Base-by-base conservation (phyloP, 2,888 invertebrate species). In the Imbricaverruca yamaguchii region DNA sequence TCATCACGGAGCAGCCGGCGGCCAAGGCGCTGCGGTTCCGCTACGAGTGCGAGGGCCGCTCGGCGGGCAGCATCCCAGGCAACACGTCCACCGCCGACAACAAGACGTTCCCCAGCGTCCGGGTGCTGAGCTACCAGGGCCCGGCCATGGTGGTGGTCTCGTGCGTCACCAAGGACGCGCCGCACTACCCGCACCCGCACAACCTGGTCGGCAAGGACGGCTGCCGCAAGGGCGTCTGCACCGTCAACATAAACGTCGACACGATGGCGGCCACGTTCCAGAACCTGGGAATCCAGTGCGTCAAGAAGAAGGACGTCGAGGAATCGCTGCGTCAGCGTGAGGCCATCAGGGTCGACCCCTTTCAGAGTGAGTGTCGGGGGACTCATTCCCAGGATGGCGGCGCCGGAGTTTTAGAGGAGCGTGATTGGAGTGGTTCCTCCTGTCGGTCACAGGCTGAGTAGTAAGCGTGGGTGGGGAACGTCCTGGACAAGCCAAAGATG, bases 41-140 rank as follows among this genome's bases (percentile, higher is more conserved):
- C 12, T 98, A 98, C 88, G 95, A 96, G 87, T 98, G 97, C 89
- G 98, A 98, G 88, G 97, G 97, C 10, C 91, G 97, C 86, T 96
- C 96, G 53, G 97, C 97, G 83, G 98, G 97, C 63, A 96, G 96
- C 84, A 95, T 98, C 85, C 97, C 96, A 80, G 98, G 97, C 81
- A 92, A 92, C 81, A 92, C 91, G 87, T 95, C 94, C 86, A 93
- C 93, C 10, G 90, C 93, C n/a, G 97, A 97, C 86, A 93, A 93
- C 87, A 96, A 95, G 89, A 95, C 96, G 3, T 97, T 92, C 89
- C 98, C 98, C 82, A 92, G 94, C 59, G 95, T 98, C 85, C 92
- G 94, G 90, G 89, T 92, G 85, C 90, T 91, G 84, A 94, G 94
- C 81, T 94, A 94, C 88, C 90, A 90, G 85, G 96, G 97, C 56